A percentile compares a stretch with the other conserved stretches of the same genome.
Conservation (phyloP, 2,888 invertebrate species). For the Drosophila vallismaia region DNA sequence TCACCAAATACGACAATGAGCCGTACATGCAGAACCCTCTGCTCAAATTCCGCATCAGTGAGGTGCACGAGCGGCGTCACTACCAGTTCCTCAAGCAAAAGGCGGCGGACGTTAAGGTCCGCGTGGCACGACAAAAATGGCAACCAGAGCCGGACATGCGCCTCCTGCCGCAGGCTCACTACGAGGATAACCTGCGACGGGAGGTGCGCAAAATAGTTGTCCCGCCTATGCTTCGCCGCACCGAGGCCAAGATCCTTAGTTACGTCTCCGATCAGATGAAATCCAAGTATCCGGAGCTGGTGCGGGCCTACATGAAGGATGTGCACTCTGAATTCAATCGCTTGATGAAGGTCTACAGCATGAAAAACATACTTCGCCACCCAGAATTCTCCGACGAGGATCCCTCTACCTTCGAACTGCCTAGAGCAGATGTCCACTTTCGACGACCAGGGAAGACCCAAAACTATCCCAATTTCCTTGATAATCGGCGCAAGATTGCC, state of each 20-base stretch:
- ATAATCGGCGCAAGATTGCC: conserved; percentile 85
- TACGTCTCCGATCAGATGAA: conserved; percentile 86
- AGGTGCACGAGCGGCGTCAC: conserved; percentile 82
- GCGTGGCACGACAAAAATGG: conserved; percentile 64
- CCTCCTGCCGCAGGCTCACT: conserved; percentile 85
- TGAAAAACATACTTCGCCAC: conserved; percentile 87
- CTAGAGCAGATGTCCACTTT: conserved; percentile 83
- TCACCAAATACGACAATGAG: conserved; percentile 83
- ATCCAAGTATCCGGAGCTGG: conserved; percentile 85
- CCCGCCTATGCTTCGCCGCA: conserved; percentile 86
- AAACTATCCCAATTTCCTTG: conserved; percentile 86
- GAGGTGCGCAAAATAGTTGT: conserved; percentile 86
- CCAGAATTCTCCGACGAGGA: conserved; percentile 85
- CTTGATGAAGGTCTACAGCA: conserved; percentile 87
- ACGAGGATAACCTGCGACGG: conserved; percentile 85
- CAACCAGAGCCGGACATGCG: conserved; percentile 84
- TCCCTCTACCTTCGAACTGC: conserved; percentile 82
- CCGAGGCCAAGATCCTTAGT: conserved; percentile 86
- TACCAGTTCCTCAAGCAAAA: conserved; percentile 79
- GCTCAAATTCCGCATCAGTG: conserved; percentile 80
- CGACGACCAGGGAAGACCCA: conserved; percentile 87
- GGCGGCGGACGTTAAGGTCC: conserved; percentile 81
- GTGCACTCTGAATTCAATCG: conserved; percentile 86
- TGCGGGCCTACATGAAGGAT: conserved; percentile 85
- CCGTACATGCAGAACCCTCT: conserved; percentile 82